A percentile compares a stretch with the other conserved stretches of the same genome.
phyloP scores from a whole-genome alignment of 2,797 vertebrate genomes.

The Ctenopoma kingsleyae region DNA sequence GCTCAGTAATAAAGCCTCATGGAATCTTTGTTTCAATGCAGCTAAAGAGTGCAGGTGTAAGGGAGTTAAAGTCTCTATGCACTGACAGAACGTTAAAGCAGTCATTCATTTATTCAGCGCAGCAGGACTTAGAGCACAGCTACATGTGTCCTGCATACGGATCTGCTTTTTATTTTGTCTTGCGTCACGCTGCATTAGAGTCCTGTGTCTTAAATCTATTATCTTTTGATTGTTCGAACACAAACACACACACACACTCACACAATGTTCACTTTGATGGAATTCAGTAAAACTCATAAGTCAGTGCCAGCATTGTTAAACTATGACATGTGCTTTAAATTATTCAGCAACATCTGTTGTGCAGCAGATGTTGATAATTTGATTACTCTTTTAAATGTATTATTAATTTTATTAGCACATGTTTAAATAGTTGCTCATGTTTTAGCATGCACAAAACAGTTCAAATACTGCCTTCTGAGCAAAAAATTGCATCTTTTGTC shows the following conservation, averaged over 20 bases:
- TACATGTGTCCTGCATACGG: conserved; percentile 11
- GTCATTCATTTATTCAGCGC: conserved; percentile 19
- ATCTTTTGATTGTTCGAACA: not conserved
- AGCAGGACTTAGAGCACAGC: conserved; percentile 1
- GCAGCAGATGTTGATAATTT: conserved; percentile 37
- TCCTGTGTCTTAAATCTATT: not conserved
- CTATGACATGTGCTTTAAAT: conserved; percentile 12
- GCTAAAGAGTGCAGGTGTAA: conserved; percentile 18
- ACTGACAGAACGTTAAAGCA: conserved; percentile 37
- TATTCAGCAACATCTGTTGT: conserved; percentile 39
- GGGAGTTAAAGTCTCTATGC: conserved; percentile 21
- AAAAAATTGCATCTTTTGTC: not conserved
- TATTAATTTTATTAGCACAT: not conserved
- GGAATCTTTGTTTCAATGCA: conserved; percentile 39
- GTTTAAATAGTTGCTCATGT: not conserved
- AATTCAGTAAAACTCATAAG: conserved; percentile 6
- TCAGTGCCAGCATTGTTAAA: not conserved
- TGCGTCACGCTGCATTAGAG: not conserved
- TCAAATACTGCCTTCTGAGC: not conserved
- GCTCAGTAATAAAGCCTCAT: conserved; percentile 2
- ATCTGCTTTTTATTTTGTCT: conserved; percentile 29
- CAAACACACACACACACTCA: too few relatives aligned
- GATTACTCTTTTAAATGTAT: conserved; percentile 21
- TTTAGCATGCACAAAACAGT: not conserved
- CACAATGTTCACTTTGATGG: conserved; percentile 5